phyloP scores from a whole-genome alignment of 2,797 vertebrate species.

The Florisuga fusca region DNA sequence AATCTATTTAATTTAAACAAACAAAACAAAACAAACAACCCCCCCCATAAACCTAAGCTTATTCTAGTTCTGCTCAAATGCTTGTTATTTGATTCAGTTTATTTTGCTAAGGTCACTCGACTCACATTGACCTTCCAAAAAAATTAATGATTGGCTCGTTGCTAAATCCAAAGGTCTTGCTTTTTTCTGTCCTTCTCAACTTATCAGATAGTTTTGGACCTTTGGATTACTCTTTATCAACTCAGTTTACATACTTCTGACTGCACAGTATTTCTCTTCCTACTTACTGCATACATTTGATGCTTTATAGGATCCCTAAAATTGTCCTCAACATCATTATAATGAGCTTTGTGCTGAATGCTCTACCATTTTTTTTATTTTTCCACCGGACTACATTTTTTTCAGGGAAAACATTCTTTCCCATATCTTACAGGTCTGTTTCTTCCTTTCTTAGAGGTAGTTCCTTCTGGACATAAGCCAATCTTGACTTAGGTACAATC shows the following conservation, averaged over 20 bases:
- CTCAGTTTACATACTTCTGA: conserved; percentile 62
- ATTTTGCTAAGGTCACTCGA: conserved; percentile 37
- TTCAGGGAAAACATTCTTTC: background rate
- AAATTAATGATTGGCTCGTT: conserved; percentile 72
- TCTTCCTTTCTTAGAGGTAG: background rate
- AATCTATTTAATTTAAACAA: no score
- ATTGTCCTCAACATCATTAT: background rate
- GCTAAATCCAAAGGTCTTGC: conserved; percentile 71
- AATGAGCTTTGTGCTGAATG: background rate
- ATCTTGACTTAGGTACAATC: background rate
- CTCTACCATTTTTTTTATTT: background rate
- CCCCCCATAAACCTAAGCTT: background rate
- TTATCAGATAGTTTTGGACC: conserved; percentile 68
- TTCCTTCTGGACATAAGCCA: background rate
- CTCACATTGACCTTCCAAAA: conserved; percentile 54
- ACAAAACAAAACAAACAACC: no score
- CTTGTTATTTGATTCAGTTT: background rate
- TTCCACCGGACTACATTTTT: background rate
- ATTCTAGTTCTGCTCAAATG: background rate
- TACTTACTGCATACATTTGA: background rate
- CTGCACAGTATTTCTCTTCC: conserved; percentile 39
- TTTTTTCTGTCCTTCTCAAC: conserved; percentile 30
- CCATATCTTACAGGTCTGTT: background rate
- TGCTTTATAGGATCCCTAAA: background rate
- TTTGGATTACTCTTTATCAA: conserved; percentile 67